A percentile compares a stretch with the other conserved stretches of the same genome.
Evolutionary conservation across 2,113 vertebrate species (phyloP).

Genomic region (Mystacornis crossleyi): DNA sequence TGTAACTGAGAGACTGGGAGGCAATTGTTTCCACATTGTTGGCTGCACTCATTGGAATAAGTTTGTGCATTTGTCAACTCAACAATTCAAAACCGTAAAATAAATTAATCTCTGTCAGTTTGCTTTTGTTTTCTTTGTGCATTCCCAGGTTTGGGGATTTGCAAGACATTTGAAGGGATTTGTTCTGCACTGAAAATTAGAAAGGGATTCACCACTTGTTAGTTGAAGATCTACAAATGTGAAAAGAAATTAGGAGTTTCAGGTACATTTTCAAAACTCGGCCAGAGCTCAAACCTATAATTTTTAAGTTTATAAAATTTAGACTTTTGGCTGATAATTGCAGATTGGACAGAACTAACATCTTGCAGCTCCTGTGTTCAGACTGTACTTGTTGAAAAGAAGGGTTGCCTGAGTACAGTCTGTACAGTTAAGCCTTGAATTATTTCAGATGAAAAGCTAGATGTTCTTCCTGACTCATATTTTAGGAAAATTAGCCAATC

Average conservation of each 20-base stretch:
- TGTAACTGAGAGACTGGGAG: not conserved
- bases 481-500: not conserved
- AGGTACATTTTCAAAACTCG: not conserved
- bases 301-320: not conserved
- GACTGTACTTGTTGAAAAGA: not conserved
- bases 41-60: not conserved
- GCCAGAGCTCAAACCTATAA: not conserved
- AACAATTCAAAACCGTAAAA: not conserved
- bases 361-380: not conserved
- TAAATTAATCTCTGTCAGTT: not conserved
- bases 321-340: not conserved
- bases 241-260: not conserved
- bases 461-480: not conserved
- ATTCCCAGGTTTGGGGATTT: not conserved
- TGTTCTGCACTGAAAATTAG: not conserved
- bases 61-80: not conserved
- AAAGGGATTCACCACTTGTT: not conserved
- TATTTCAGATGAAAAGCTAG: not conserved
- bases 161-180: not conserved
- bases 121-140: not conserved
- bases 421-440: constrained; percentile 8
- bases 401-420: not conserved
- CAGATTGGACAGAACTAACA: not conserved
- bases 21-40: not conserved
- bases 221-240: not conserved